These are phyloP conservation scores for Ommatoiulus sabulosus DNA, from an alignment of 2,888 invertebrate species.

Conservation along the genomic window DNA sequence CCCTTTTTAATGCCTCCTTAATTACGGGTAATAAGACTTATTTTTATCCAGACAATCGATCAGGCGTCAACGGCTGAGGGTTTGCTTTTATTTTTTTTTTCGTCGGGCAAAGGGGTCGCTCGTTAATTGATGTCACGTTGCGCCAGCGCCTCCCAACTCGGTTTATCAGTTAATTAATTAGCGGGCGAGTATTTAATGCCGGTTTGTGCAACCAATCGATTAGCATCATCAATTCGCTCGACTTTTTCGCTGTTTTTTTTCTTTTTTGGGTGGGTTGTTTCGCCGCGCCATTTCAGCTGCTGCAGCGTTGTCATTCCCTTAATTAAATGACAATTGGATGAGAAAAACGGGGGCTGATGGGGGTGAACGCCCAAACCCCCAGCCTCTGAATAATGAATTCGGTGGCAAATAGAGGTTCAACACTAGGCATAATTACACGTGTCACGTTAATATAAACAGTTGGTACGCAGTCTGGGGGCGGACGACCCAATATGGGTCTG, in stretches of 20 bases:
- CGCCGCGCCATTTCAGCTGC: background rate
- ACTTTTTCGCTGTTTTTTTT: background rate
- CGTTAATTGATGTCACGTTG: slow-evolving; percentile 20
- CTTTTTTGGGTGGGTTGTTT: no score
- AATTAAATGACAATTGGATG: background rate
- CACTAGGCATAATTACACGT: slow-evolving; percentile 6
- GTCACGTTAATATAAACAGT: slow-evolving; percentile 1
- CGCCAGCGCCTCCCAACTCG: background rate
- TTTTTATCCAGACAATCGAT: background rate
- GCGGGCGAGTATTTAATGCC: background rate
- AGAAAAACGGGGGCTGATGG: background rate
- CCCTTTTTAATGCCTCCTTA: background rate
- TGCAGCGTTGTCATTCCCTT: background rate
- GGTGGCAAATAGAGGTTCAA: background rate
- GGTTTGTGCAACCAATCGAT: background rate
- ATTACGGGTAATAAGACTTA: background rate
- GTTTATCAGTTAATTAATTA: slow-evolving; percentile 14
- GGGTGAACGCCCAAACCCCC: background rate
- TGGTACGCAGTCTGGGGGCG: background rate
- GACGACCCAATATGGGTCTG: background rate
- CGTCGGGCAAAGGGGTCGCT: background rate
- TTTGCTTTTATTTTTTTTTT: background rate
- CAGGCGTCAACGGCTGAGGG: no score
- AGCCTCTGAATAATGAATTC: slow-evolving; percentile 5
- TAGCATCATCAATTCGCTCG: background rate